phyloP scores from a whole-genome alignment of 2,888 invertebrate species.

The Apamea crenata region DNA sequence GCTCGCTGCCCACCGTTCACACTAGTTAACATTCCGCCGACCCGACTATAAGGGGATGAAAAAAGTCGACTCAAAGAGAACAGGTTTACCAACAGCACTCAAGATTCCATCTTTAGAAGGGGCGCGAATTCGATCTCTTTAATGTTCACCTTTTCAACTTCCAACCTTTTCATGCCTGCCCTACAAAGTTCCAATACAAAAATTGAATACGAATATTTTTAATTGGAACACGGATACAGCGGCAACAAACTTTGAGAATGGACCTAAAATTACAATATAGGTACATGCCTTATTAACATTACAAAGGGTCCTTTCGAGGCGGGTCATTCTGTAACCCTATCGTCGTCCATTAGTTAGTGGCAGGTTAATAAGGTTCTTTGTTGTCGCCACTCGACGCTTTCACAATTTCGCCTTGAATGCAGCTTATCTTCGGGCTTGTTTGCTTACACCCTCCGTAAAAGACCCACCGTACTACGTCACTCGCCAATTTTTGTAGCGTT shows the following conservation, averaged over 20 bases:
- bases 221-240: conserved; percentile 68
- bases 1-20: conserved; percentile 80
- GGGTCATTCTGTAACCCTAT: conserved; percentile 83
- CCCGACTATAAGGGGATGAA: conserved; percentile 78
- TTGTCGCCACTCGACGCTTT: conserved; percentile 80
- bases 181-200: conserved; percentile 54
- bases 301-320: conserved; percentile 76
- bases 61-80: conserved; percentile 81
- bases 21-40: conserved; percentile 78
- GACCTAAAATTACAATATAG: conserved; percentile 77
- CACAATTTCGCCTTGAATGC: conserved; percentile 88
- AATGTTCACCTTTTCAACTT: conserved; percentile 69
- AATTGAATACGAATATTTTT: conserved; percentile 60
- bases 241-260: conserved; percentile 64
- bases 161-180: conserved; percentile 53
- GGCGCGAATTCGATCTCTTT: conserved; percentile 82
- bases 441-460: conserved; percentile 81
- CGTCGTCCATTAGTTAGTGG: conserved; percentile 86
- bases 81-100: conserved; percentile 74
- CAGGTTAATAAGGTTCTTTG: conserved; percentile 89
- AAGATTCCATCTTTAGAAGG: conserved; percentile 80
- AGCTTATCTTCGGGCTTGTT: conserved; percentile 86
- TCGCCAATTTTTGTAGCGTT: conserved; percentile 84
- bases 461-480: conserved; percentile 71
- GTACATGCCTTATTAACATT: conserved; percentile 76